These are phyloP conservation scores for Podargus strigoides DNA, from an alignment of 2,797 vertebrate species.

Conservation along the genomic window DNA sequence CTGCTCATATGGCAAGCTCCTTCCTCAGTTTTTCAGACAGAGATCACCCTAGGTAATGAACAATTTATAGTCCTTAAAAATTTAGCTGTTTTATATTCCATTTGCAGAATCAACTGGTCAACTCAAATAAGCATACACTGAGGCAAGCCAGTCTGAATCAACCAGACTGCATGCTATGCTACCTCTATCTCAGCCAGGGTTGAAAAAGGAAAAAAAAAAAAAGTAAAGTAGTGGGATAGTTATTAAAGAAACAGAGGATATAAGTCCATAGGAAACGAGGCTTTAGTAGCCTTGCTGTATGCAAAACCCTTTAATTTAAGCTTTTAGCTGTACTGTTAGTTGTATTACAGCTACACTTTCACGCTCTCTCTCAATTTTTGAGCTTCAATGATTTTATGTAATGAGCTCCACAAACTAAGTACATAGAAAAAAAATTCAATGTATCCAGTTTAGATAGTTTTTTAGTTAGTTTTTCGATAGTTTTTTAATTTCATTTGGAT, in stretches of 20 bases:
- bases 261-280: not conserved
- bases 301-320: not conserved
- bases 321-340: not conserved
- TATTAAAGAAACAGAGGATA: not conserved
- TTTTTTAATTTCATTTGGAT: not conserved
- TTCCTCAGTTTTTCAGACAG: not conserved
- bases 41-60: not conserved
- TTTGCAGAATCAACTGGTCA: not conserved
- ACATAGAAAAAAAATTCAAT: not conserved
- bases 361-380: not conserved
- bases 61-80: not conserved
- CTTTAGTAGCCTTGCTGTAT: not conserved
- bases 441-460: not conserved
- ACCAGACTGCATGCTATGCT: not conserved
- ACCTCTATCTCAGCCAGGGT: not conserved
- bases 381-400: not conserved
- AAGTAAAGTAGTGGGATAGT: not conserved
- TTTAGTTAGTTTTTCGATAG: too few relatives aligned
- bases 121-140: not conserved
- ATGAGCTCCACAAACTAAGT: not conserved
- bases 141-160: not conserved
- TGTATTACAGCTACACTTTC: not conserved
- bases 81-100: not conserved
- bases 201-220: not conserved
- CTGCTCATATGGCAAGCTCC: not conserved